Evolutionary conservation across 2,797 vertebrate genomes (phyloP), one percentile per base, ranked within the genome.

Genomic region (Sebastes vulpes): DNA sequence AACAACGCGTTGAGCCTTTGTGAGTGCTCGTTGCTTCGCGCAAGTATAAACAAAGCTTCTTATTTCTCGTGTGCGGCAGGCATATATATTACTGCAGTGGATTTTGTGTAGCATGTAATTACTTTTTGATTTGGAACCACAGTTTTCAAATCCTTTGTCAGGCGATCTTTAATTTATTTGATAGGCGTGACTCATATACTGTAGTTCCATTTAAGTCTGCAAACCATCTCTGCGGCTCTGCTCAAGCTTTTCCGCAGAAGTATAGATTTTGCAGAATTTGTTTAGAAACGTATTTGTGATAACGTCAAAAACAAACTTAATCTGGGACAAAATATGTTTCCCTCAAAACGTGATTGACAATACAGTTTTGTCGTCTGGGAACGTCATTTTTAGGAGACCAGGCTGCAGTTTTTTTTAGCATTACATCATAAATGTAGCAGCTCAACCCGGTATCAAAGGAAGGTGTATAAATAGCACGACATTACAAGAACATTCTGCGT

Each of bases 31-130:
- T 38, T 38, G 35, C 35, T 38, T 38, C 35, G 2, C 35, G 35
- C 35, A 38, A 38, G 35, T 38, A 38, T 38, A 38, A 38, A 38
- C 35, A 38, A 38, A 38, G 35, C 35, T 38, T 38, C 35, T 1
- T 5, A 38, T 0, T 1, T 1, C 11, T 38, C 35, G 35, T 38
- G 35, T 38, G 35, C 4, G 35, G 0, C 38, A 42, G 38, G 0
- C 38, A 42, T 42, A 42, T 42, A 42, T 42, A 42, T 42, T 16
- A 16, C 14, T 42, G 1, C 38, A 6, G 38, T 14, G 38, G 38
- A 42, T 42, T 42, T 14, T 6, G 38, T 42, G 38, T 16, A 46
- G 38, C 38, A 16, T 46, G 38, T 18, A 46, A 46, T 46, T 16
- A 16, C 38, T 46, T 46, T 46, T 46, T 46, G 38, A 46, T 46